Evolutionary conservation across 2,113 vertebrate species (phyloP), one percentile per base, ranked within the genome.

Genomic region (Heloderma charlesbogerti): DNA sequence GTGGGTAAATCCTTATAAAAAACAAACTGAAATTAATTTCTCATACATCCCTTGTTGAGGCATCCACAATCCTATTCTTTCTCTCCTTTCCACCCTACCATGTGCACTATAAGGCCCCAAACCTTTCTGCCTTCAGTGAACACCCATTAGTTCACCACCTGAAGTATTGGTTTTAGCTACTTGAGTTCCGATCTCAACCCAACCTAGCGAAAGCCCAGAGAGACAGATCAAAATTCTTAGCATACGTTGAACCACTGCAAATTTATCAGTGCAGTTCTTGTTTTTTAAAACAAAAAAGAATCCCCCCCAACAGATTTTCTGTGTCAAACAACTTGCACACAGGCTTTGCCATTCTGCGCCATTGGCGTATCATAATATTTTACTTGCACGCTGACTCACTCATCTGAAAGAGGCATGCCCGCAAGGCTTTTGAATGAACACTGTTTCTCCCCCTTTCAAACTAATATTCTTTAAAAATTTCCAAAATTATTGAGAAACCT

Each of bases 391-490:
- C 90, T 84, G 81, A 83, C 25, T 87, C n/a, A 78, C 78, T 96
- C 93, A 90, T 72, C 43, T 91, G 91, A 67, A 90, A 88, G 88
- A 94, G 87, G 75, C 60, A 93, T 4, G 74, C 43, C 94, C 88
- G 13, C 63, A 91, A 81, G 37, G 81, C 48, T 88, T 78, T 86
- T 75, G 95, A 94, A 94, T 89, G n/a, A 93, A 89, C 48, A 90
- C 9, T 7, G 84, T 83, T 1, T 90, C 87, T 51, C 2, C 10
- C 2, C 45, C 86, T 84, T 82, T 88, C 83, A 94, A 91, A 92
- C 31, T 94, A 77, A 57, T 84, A 78, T 91, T 95, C 89, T 89
- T 95, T 92, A 84, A 60, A 81, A 94, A 93, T 92, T 83, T 87
- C 37, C 93, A 91, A 93, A 84, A 88, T 87, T 91, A 60, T 72